A percentile compares a stretch with the other conserved stretches of the same genome.
phyloP scores from a whole-genome alignment of 2,113 vertebrate genomes.

The Dascyllus trimaculatus region DNA sequence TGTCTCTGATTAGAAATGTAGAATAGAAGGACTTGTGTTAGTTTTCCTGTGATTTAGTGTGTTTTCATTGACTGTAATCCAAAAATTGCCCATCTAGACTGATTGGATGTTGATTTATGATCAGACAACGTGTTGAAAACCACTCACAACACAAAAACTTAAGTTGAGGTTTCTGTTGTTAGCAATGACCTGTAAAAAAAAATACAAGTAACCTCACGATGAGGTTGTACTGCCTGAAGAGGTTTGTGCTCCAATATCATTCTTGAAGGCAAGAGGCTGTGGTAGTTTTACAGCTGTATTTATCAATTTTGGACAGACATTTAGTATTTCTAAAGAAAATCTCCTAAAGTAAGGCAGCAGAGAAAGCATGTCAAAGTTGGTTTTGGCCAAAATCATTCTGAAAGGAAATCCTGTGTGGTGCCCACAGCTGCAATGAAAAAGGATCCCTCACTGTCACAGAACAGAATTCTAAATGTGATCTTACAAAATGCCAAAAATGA shows the following conservation, averaged over 20 bases:
- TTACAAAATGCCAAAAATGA: conserved; percentile 5
- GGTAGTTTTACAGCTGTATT: background rate
- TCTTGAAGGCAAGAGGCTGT: background rate
- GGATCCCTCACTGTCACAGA: background rate
- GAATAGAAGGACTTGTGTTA: conserved; percentile 2
- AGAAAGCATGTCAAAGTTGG: background rate
- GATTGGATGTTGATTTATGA: background rate
- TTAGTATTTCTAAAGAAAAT: conserved; percentile 25
- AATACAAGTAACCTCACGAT: background rate
- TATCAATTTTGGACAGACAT: conserved; percentile 5
- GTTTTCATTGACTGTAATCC: conserved; percentile 17
- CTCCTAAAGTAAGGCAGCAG: background rate
- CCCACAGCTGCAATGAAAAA: conserved; percentile 18
- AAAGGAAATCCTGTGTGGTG: conserved; percentile 10
- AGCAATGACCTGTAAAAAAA: conserved; percentile 3
- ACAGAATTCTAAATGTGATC: conserved; percentile 12
- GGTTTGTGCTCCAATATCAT: background rate
- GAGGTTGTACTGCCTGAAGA: conserved; percentile 1
- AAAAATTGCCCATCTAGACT: background rate
- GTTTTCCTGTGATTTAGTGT: background rate
- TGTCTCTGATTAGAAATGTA: background rate
- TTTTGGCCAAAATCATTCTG: conserved; percentile 4
- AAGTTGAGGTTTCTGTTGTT: conserved; percentile 3
- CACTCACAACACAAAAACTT: background rate
- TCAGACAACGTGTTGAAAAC: background rate